Percentiles rank a stretch among this genome's conserved stretches.
phyloP scores from a whole-genome alignment of 2,888 invertebrate genomes.

The Vannuccia rotundouncinata region DNA sequence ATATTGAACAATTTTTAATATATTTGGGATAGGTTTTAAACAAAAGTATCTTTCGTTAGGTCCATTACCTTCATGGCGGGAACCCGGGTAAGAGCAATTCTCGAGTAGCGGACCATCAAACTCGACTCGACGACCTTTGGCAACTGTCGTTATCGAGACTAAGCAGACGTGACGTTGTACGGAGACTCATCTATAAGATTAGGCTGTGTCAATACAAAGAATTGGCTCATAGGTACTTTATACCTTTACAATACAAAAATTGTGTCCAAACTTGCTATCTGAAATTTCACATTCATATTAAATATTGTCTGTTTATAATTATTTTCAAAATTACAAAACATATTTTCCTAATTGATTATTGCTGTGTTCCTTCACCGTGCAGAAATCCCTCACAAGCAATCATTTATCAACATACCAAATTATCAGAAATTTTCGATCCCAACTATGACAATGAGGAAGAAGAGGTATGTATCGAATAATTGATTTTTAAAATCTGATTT shows the following conservation, averaged over 20 bases:
- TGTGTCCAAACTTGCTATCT: too few species aligned
- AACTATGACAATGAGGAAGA: not conserved
- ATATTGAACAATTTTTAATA: too few species aligned
- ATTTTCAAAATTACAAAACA: too few species aligned
- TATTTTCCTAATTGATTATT: not conserved
- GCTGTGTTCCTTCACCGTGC: not conserved
- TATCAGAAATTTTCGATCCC: not conserved
- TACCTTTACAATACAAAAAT: too few species aligned
- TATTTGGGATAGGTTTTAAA: too few species aligned
- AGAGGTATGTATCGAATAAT: too few species aligned
- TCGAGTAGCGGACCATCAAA: not conserved
- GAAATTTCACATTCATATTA: too few species aligned
- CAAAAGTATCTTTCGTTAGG: not conserved
- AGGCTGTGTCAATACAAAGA: not conserved
- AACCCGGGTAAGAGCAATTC: not conserved
- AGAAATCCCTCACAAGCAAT: not conserved
- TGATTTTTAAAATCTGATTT: too few species aligned
- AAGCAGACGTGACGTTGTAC: not conserved
- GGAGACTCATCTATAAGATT: not conserved
- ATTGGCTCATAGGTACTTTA: not conserved
- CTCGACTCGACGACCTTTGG: not conserved
- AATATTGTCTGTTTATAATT: too few species aligned
- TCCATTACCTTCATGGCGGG: not conserved
- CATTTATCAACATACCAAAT: not conserved
- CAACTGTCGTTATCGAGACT: not conserved